phyloP scores from a whole-genome alignment of 2,797 vertebrate species.

The Vireo griseus region DNA sequence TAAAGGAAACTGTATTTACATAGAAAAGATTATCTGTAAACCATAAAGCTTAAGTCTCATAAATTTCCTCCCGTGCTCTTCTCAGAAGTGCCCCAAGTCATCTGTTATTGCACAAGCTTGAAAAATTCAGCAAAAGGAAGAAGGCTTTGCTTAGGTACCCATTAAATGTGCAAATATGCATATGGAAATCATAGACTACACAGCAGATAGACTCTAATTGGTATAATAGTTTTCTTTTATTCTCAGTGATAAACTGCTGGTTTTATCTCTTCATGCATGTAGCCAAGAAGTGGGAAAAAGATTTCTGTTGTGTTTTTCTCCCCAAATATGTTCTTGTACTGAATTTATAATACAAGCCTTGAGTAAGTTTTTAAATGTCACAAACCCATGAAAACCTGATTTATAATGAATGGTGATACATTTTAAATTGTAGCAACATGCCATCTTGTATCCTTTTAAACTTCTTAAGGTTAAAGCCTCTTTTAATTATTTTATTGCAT shows the following conservation, averaged over 20 bases:
- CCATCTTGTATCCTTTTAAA: neutral
- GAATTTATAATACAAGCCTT: neutral
- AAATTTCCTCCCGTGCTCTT: neutral
- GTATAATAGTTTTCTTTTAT: neutral
- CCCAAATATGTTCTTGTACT: neutral
- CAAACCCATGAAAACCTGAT: neutral
- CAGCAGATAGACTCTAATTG: neutral
- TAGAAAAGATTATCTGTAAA: neutral
- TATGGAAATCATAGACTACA: neutral
- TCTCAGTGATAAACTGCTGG: neutral
- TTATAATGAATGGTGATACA: neutral
- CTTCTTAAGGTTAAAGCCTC: neutral
- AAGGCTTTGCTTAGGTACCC: neutral
- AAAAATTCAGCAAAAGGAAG: neutral
- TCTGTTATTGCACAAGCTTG: neutral
- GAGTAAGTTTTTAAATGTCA: neutral
- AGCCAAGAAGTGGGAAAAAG: neutral
- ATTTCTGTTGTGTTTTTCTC: neutral
- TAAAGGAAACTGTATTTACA: neutral
- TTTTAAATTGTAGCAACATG: neutral
- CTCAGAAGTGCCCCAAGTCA: neutral
- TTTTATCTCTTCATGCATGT: neutral
- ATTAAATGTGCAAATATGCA: neutral
- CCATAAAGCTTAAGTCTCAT: neutral
- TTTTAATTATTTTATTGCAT: neutral